Evolutionary conservation across 2,113 vertebrate genomes (phyloP), one percentile per base, ranked within the genome.

Genomic region (Tragelaphus imberbis): DNA sequence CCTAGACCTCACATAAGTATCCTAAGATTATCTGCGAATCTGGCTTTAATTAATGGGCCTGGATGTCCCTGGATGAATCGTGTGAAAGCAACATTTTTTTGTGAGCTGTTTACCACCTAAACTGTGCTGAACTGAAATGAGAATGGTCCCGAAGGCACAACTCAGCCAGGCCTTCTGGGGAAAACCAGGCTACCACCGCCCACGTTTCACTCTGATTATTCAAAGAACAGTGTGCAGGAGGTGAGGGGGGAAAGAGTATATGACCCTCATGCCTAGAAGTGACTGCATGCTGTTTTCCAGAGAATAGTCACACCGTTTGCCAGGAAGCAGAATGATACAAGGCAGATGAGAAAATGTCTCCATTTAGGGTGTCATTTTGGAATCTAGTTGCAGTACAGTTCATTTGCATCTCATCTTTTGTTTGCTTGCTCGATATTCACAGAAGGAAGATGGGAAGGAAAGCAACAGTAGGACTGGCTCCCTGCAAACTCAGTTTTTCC

Each of bases 11-110:
- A 4, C 84, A 81, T 92, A 97, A 97, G 96, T 95, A 96, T 86
- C 51, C 77, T 30, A 47, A 3, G 3, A 85, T 98, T 97, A 68
- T 95, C 97, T 96, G 55, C n/a, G 94, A 93, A 96, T 98, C 90
- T 95, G 93, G 19, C 91, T 97, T 98, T 98, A 97, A 95, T 98
- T 98, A 98, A 88, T 93, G 88, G 88, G 49, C 14, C 55, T 89
- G 19, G n/a, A 80, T 89, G 93, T 65, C 93, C 87, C 6, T 92
- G 63, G 88, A 5, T 92, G 59, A 97, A 96, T 2, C 80, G 71
- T 85, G 40, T 82, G 77, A 53, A 98, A 98, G 77, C 33, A 49
- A 17, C 71, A 3, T 44, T 77, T 77, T 58, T 96, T 97, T 95
- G 86, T 98, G 53, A 56, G 44, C 23, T 79, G 44, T 95, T 97